These are phyloP conservation scores for Pseudochromis fuscus DNA, from an alignment of 2,797 vertebrate species.

Conservation along the genomic window DNA sequence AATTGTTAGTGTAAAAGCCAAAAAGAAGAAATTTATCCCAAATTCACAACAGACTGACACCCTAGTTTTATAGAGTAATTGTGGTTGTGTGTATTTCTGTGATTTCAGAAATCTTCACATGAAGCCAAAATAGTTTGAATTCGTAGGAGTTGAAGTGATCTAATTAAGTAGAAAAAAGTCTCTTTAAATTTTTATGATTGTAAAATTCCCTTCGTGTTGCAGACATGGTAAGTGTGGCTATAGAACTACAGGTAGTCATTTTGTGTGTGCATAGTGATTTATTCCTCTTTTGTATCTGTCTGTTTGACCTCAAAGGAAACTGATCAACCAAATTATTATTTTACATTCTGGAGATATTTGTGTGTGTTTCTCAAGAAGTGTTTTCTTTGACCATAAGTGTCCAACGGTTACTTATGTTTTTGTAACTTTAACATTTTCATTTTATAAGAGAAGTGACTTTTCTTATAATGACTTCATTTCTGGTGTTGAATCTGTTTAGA, in stretches of 20 bases:
- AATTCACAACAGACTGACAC: neutral
- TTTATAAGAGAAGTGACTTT: neutral
- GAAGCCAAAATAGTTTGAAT: neutral
- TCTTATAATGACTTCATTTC: neutral
- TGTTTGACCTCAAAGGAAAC: constrained; percentile 39
- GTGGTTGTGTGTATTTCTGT: neutral
- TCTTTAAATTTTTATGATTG: constrained; percentile 5
- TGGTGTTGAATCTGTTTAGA: neutral
- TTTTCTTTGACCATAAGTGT: constrained; percentile 4
- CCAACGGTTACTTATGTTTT: neutral
- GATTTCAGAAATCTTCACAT: too few species aligned
- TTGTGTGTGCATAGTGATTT: constrained; percentile 42
- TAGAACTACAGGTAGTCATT: constrained; percentile 61
- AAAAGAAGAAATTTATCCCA: neutral
- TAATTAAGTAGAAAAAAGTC: neutral
- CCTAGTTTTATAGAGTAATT: neutral
- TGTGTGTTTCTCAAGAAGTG: neutral
- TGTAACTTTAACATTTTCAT: neutral
- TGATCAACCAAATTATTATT: constrained; percentile 41
- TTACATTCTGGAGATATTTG: constrained; percentile 10
- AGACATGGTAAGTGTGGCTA: constrained; percentile 23
- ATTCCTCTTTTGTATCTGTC: constrained; percentile 51
- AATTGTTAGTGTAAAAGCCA: neutral
- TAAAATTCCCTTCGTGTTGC: constrained; percentile 19
- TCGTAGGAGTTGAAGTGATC: neutral